Evolutionary conservation across 1,140 invertebrate genomes (phyloP), one percentile per base, ranked within the genome.

Genomic region (Drosophila lini): DNA sequence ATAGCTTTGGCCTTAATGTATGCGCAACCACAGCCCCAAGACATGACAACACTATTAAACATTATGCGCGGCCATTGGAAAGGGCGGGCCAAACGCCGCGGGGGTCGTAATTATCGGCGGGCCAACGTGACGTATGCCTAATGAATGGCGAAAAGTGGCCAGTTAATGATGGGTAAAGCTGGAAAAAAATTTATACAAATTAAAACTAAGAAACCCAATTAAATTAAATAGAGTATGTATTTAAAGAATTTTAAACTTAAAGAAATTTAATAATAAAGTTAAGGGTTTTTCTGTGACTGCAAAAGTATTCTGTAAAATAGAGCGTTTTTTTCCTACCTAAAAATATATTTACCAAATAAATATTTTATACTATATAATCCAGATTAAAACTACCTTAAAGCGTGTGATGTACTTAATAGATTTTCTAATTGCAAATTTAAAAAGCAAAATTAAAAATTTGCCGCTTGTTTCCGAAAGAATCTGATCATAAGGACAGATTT

Each of bases 41-140:
- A 88, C 83, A 88, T 88, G 83, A 89, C 82, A 86, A 86, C 82
- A 86, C 82, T 86, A 86, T 86, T 86, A 86, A 86, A 76, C 83
- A 88, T 89, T 89, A 83, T 89, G 77, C 63, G 41, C 42, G 48
- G 45, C 47, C 31, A 38, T 19, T 31, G 45, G 41, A 40, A 41
- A 22, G 60, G 50, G 40, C 13, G 40, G 56, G 8, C 7, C 47
- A 38, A 42, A 36, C 28, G 44, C 50, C 16, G 0, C 34, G 19
- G 7, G 32, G 42, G 34, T 36, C 63, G 25, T 69, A 47, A 69
- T 70, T 73, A 52, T 73, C 16, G 55, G 5, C 16, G 45, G 48
- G 45, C 32, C 47, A 67, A 59, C 61, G 47, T 48, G 52, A 28
- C 73, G 74, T 76, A 76, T 76, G 42, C 63, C 22, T 61, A 77